Conservation (phyloP, 2,888 invertebrate species). For the Beris morrisii region DNA sequence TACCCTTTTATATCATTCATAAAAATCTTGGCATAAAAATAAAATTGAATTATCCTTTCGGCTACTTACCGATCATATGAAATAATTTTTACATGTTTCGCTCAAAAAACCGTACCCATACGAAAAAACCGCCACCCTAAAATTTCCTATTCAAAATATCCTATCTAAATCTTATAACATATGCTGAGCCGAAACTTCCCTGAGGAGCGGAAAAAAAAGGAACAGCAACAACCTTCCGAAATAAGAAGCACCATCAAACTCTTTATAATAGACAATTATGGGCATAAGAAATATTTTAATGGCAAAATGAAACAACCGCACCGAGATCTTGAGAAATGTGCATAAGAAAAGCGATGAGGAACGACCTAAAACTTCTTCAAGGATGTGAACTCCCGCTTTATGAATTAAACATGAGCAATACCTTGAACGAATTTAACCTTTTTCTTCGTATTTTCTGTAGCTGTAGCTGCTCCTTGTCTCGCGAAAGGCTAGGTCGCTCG, state of each 20-base stretch:
- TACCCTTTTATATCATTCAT: no score
- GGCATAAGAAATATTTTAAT: constrained; percentile 34
- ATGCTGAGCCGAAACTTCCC: no score
- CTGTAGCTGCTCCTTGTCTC: not conserved
- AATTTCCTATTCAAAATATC: no score
- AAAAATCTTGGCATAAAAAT: no score
- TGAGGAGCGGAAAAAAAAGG: not conserved
- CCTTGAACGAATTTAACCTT: not conserved
- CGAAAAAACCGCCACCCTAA: no score
- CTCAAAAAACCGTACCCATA: no score
- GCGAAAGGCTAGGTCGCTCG: not conserved
- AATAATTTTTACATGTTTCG: no score
- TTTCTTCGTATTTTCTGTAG: no score
- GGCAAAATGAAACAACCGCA: constrained; percentile 33
- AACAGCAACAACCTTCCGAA: not conserved
- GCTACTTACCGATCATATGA: no score
- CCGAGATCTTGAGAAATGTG: constrained; percentile 11
- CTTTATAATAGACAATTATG: constrained; percentile 30
- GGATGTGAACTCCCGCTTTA: not conserved
- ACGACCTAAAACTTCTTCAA: constrained; percentile 34
- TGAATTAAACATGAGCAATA: constrained; percentile 16
- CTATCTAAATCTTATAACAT: no score
- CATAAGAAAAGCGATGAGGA: constrained; percentile 24
- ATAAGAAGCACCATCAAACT: not conserved
- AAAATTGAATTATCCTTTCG: no score